Percentiles rank a stretch among this genome's conserved stretches.
Conservation (phyloP, 2,113 vertebrate species). For the Dipodomys merriami region DNA sequence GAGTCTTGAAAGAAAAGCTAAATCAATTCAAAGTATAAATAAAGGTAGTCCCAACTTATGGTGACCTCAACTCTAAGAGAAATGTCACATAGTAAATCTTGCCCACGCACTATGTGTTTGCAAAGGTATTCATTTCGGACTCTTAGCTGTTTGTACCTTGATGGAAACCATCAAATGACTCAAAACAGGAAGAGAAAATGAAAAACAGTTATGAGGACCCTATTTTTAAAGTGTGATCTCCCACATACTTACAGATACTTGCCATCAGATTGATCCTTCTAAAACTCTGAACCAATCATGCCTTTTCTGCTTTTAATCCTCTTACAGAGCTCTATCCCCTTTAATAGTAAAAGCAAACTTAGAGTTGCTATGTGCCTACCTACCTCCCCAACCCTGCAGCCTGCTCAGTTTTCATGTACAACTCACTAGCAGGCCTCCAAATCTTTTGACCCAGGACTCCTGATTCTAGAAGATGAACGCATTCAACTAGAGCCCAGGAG, state of each 20-base stretch:
- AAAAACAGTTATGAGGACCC: not conserved
- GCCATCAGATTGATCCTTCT: conserved; percentile 31
- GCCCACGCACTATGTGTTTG: not conserved
- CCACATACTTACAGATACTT: not conserved
- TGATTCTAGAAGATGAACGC: conserved; percentile 17
- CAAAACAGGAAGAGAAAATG: conserved; percentile 33
- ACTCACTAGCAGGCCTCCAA: not conserved
- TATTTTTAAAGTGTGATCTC: conserved; percentile 54
- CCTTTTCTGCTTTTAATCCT: conserved; percentile 25
- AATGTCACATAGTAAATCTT: conserved; percentile 29
- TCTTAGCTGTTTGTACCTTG: conserved; percentile 33
- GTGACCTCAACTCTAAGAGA: conserved; percentile 34
- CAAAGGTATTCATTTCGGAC: not conserved
- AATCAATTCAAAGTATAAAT: conserved; percentile 46
- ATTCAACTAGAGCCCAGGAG: not conserved
- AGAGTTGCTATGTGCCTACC: not conserved
- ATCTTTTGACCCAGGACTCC: conserved; percentile 5
- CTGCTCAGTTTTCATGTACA: not conserved
- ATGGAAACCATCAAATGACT: conserved; percentile 31
- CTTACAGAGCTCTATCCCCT: conserved; percentile 1
- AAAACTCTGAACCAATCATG: not conserved
- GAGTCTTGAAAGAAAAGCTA: conserved; percentile 45
- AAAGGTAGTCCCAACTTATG: not conserved
- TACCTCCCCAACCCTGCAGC: not conserved
- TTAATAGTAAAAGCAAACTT: conserved; percentile 56